A percentile compares a stretch with the other conserved stretches of the same genome.
Conservation (phyloP, 2,888 invertebrate genomes). For the Xylota segnis region DNA sequence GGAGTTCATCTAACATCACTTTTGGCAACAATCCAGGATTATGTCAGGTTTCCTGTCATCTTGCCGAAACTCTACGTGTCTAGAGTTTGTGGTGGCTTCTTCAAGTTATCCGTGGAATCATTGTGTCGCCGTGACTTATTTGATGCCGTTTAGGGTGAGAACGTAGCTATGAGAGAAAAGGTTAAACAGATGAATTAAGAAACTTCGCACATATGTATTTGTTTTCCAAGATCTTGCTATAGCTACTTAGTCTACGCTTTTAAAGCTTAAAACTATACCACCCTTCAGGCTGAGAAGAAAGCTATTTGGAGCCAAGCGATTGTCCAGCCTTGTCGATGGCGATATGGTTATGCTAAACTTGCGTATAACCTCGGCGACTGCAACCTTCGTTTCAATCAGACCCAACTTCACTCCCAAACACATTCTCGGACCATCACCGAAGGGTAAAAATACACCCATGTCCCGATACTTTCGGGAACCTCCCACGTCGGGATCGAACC, state of each 20-base stretch:
- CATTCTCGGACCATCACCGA: conserved; percentile 81
- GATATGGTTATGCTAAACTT: conserved; percentile 79
- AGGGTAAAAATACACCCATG: conserved; percentile 80
- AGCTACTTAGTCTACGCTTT: neutral
- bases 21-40: no score
- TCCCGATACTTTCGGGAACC: conserved; percentile 78
- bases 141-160: no score
- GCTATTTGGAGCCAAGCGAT: conserved; percentile 79
- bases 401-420: conserved; percentile 81
- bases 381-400: conserved; percentile 79
- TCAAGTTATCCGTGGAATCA: no score
- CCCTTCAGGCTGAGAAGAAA: conserved; percentile 78
- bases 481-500: conserved; percentile 79
- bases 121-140: no score
- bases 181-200: no score
- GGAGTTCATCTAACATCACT: no score
- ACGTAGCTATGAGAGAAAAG: no score
- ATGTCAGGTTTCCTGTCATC: no score
- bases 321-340: conserved; percentile 79
- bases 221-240: neutral
- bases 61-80: no score
- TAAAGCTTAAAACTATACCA: conserved; percentile 78
- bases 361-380: conserved; percentile 79
- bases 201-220: no score
- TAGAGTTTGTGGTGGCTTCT: no score